phyloP scores from a whole-genome alignment of 2,113 vertebrate genomes.

The Ariopsis seemanni region DNA sequence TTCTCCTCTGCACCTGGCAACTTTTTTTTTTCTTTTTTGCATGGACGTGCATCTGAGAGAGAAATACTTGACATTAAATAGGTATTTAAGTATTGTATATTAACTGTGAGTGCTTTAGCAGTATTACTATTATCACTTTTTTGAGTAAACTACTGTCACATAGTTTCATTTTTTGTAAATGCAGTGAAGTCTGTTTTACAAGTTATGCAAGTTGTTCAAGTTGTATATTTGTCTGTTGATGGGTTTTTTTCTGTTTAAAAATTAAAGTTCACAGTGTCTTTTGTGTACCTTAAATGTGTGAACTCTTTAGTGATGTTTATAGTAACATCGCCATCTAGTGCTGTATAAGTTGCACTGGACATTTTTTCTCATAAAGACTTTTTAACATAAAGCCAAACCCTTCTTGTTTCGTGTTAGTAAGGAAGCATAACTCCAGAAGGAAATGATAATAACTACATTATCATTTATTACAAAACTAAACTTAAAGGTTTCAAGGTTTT shows the following conservation, averaged over 20 bases:
- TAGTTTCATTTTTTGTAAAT: slow-evolving; percentile 70
- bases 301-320: background rate
- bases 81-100: slow-evolving; percentile 48
- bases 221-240: slow-evolving; percentile 78
- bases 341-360: background rate
- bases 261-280: slow-evolving; percentile 62
- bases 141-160: slow-evolving; percentile 79
- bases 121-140: slow-evolving; percentile 67
- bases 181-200: slow-evolving; percentile 69
- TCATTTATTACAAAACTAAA: background rate
- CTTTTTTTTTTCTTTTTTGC: slow-evolving; percentile 8
- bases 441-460: background rate
- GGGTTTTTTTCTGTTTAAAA: slow-evolving; percentile 65
- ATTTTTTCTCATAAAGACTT: background rate
- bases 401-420: background rate
- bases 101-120: slow-evolving; percentile 70
- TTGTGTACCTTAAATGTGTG: slow-evolving; percentile 2
- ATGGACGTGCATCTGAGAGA: slow-evolving; percentile 59
- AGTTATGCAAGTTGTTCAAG: slow-evolving; percentile 65
- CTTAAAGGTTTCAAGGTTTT: background rate
- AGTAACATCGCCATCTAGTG: slow-evolving; percentile 64
- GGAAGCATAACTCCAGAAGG: background rate
- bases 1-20: slow-evolving; percentile 57
- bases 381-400: background rate
- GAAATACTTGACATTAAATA: slow-evolving; percentile 67